These are phyloP conservation scores for Boleophthalmus pectinirostris DNA, from an alignment of 2,113 vertebrate genomes.

Conservation along the genomic window DNA sequence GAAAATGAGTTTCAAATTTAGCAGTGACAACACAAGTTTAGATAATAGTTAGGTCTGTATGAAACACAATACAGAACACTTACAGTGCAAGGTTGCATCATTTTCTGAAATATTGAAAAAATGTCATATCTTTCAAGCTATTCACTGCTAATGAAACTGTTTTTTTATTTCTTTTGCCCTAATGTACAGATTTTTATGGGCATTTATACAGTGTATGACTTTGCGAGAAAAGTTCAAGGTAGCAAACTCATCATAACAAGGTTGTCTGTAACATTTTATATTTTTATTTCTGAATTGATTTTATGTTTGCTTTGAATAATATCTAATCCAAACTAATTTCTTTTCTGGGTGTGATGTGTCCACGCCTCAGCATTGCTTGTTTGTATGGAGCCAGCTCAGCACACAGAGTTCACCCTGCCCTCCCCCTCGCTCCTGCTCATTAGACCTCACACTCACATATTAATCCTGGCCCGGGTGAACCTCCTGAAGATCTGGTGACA, in stretches of 20 bases:
- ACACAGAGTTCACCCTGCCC: slow-evolving; percentile 39
- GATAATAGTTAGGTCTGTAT: no score
- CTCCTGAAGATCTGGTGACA: slow-evolving; percentile 67
- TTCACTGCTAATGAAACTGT: no score
- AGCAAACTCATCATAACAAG: background rate
- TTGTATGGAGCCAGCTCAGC: slow-evolving; percentile 12
- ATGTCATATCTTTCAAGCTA: no score
- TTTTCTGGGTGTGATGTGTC: slow-evolving; percentile 14
- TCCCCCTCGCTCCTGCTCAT: slow-evolving; percentile 46
- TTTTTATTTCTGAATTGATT: background rate
- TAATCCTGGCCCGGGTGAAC: slow-evolving; percentile 55
- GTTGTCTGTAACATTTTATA: background rate
- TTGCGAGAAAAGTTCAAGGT: background rate
- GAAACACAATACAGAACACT: no score
- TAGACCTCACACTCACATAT: slow-evolving; percentile 64
- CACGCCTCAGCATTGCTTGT: background rate
- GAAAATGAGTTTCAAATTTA: no score
- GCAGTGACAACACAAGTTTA: no score
- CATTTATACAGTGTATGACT: background rate
- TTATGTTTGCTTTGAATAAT: background rate
- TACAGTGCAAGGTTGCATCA: no score
- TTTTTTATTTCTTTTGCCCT: no score
- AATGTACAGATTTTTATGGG: background rate
- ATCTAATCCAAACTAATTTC: background rate
- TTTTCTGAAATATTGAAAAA: no score